These are phyloP conservation scores for Dolichoris vasculosae DNA, from an alignment of 1,140 invertebrate genomes.

Conservation along the genomic window DNA sequence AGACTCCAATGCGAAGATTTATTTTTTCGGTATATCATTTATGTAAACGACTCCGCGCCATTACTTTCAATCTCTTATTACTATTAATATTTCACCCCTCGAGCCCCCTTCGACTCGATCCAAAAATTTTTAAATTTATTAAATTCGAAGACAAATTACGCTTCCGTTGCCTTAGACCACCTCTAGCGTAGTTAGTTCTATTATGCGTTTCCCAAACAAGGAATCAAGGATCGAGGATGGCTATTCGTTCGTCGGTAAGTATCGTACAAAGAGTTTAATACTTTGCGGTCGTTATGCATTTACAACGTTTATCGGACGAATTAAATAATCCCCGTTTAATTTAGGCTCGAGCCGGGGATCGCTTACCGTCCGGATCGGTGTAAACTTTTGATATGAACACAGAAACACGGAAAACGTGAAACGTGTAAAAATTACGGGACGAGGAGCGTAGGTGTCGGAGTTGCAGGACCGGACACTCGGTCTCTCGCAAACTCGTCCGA, in stretches of 20 bases:
- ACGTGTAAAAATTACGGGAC: background rate
- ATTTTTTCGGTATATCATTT: background rate
- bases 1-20: background rate
- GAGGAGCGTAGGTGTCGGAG: constrained; percentile 5
- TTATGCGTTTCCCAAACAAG: background rate
- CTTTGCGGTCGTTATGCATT: background rate
- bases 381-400: background rate
- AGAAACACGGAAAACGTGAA: background rate
- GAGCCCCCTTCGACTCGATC: background rate
- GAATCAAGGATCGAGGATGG: background rate
- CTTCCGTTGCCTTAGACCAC: background rate
- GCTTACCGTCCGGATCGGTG: background rate
- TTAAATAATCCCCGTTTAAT: background rate
- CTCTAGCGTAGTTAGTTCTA: background rate
- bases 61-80: background rate
- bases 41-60: background rate
- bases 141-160: background rate
- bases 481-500: constrained; percentile 14
- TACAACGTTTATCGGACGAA: background rate
- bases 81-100: background rate
- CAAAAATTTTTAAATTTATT: background rate
- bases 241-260: too few relatives aligned
- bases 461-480: background rate
- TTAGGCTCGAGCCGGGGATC: background rate
- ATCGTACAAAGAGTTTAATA: too few relatives aligned